Base-by-base conservation (phyloP, 2,888 invertebrate species). In the Polydrusus tereticollis region DNA sequence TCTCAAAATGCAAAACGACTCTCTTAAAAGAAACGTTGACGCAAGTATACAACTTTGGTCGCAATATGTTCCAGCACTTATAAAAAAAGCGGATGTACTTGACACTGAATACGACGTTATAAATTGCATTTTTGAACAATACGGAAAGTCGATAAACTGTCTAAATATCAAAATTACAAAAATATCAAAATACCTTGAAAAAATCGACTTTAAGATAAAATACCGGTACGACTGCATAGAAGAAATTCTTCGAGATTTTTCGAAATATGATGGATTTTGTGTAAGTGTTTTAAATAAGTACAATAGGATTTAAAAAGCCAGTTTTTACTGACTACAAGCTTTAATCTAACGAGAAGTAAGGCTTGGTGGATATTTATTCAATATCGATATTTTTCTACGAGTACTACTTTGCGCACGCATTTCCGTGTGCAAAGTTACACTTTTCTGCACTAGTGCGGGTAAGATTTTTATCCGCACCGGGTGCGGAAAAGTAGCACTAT, bases 81-180 rank as follows among this genome's bases (percentile, higher is more conserved):
- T 38, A 62, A 60, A 45, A 69, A 63, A 58, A 45, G 63, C 10
- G 14, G 8, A 14, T 29, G 21, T 18, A 45, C 58, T 76, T 36
- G 73, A 76, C 36, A 64, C 41, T 7, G 72, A 74, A 47, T 57
- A 73, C 18, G 21, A 70, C 2, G 26, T 8, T 29, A 52, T 77
- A 5, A 16, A 64, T 64, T 12, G 63, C 23, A 60, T 52, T n/a
- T 63, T 76, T 4, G 59, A 57, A 12, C 50, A 63, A 10, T 52
- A 69, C 23, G 69, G 69, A 33, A 50, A 59, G 29, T 43, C 60
- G 1, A 12, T 70, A 20, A 72, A 74, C 1, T 47, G 20, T 38
- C 60, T 77, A 41, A 74, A 69, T 36, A 69, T 36, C n/a, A 73
- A 50, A 41, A 43, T 76, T 5, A 52, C 50, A 45, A 73, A 60